Percentiles rank a stretch among this genome's conserved stretches.
phyloP scores from a whole-genome alignment of 2,888 invertebrate genomes.

The Scotopteryx bipunctaria region DNA sequence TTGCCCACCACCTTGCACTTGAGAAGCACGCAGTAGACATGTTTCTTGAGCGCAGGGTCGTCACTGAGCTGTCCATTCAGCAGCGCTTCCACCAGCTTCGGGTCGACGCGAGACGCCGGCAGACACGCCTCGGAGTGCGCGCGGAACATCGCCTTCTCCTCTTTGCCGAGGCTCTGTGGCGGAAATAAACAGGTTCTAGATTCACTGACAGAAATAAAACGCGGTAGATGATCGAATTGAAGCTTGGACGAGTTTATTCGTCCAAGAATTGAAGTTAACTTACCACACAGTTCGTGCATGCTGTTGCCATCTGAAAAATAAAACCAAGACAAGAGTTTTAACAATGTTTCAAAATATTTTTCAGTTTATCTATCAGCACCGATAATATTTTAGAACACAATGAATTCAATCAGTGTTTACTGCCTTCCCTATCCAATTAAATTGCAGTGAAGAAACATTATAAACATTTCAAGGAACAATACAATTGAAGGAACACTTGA shows the following conservation, averaged over 20 bases:
- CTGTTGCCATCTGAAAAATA: slow-evolving; percentile 58
- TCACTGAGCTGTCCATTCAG: slow-evolving; percentile 55
- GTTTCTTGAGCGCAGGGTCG: slow-evolving; percentile 53
- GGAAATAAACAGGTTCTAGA: not conserved
- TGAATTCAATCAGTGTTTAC: too few species aligned
- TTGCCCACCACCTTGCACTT: slow-evolving; percentile 72
- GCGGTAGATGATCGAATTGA: too few species aligned
- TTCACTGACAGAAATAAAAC: too few species aligned
- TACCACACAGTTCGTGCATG: slow-evolving; percentile 73
- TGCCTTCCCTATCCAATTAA: too few species aligned
- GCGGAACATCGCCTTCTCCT: slow-evolving; percentile 72
- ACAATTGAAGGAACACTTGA: too few species aligned
- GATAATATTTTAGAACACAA: too few species aligned
- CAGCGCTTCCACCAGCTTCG: slow-evolving; percentile 52
- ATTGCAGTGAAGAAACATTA: too few species aligned
- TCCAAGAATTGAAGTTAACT: slow-evolving; percentile 34
- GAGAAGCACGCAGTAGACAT: slow-evolving; percentile 73
- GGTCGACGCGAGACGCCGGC: slow-evolving; percentile 51
- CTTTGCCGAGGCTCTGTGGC: slow-evolving; percentile 61
- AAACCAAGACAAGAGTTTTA: too few species aligned
- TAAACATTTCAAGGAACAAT: too few species aligned
- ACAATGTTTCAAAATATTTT: too few species aligned
- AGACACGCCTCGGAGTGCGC: slow-evolving; percentile 69
- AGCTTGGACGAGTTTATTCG: too few species aligned
- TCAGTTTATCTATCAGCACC: too few species aligned